Conservation (phyloP, 1,140 invertebrate genomes). For the Aphaenogaster rudis region DNA sequence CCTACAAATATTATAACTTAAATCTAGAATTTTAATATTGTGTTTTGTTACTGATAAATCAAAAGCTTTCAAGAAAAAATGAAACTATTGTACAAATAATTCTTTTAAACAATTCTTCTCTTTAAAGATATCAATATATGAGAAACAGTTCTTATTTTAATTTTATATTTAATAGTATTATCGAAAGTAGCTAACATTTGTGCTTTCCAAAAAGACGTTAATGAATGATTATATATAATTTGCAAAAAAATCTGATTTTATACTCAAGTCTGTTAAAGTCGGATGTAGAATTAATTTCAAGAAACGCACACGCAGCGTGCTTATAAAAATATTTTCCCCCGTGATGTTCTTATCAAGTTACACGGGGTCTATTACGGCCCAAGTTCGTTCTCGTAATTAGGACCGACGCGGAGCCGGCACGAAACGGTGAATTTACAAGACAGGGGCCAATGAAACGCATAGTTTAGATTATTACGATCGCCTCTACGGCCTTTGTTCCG, state of each 20-base stretch:
- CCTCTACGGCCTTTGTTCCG: conserved; percentile 68
- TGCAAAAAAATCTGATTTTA: background rate
- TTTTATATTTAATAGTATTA: background rate
- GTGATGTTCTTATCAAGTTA: conserved; percentile 45
- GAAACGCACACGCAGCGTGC: background rate
- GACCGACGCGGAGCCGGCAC: conserved; percentile 30
- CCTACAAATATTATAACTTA: background rate
- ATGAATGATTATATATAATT: background rate
- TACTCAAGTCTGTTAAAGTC: background rate
- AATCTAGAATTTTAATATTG: background rate
- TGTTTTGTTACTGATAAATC: background rate
- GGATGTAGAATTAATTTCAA: conserved; percentile 19
- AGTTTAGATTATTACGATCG: conserved; percentile 74
- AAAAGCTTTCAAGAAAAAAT: conserved; percentile 1
- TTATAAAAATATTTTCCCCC: conserved; percentile 23
- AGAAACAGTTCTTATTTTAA: background rate
- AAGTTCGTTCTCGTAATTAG: conserved; percentile 66
- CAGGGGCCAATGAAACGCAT: conserved; percentile 70
- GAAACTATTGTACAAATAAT: background rate
- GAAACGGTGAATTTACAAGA: conserved; percentile 70
- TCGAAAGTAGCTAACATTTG: background rate
- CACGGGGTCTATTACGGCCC: conserved; percentile 39
- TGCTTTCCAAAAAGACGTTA: background rate
- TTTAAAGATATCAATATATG: background rate
- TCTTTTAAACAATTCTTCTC: background rate